A percentile compares a stretch with the other conserved stretches of the same genome.
phyloP scores from a whole-genome alignment of 2,888 invertebrate genomes.

The Cynaeus angustus region DNA sequence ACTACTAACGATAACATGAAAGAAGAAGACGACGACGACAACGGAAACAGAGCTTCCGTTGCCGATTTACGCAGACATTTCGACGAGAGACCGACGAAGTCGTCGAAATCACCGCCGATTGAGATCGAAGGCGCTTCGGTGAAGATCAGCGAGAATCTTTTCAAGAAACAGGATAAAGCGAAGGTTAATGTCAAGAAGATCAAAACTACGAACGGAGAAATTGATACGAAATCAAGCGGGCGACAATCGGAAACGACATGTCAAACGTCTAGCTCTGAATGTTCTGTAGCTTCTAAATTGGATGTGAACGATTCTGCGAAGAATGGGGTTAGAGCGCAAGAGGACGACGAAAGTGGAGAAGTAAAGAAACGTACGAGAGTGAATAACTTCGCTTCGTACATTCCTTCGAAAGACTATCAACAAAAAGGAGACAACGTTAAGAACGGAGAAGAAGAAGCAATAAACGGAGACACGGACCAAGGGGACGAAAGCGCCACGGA shows the following conservation, averaged over 20 bases:
- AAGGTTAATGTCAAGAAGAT: slow-evolving; percentile 12
- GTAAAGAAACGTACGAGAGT: slow-evolving; percentile 61
- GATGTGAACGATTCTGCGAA: slow-evolving; percentile 48
- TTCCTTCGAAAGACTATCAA: slow-evolving; percentile 71
- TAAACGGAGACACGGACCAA: slow-evolving; percentile 37
- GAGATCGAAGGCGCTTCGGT: slow-evolving; percentile 33
- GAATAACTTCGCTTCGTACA: slow-evolving; percentile 78
- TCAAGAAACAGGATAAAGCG: slow-evolving; percentile 56
- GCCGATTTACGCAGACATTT: slow-evolving; percentile 75
- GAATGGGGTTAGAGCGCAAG: slow-evolving; percentile 53
- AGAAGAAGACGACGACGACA: slow-evolving; percentile 75
- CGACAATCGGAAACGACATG: slow-evolving; percentile 21
- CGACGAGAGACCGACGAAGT: slow-evolving; percentile 69
- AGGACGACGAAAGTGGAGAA: slow-evolving; percentile 51
- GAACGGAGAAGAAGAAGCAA: slow-evolving; percentile 12
- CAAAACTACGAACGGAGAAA: slow-evolving; percentile 9
- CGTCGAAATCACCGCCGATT: slow-evolving; percentile 59
- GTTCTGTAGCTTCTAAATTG: slow-evolving; percentile 35
- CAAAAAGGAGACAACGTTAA: slow-evolving; percentile 58
- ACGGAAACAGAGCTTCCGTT: slow-evolving; percentile 76
- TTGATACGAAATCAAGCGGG: slow-evolving; percentile 17
- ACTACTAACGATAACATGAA: slow-evolving; percentile 70
- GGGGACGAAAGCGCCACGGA: slow-evolving; percentile 35
- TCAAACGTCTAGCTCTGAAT: slow-evolving; percentile 24
- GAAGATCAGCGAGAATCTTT: slow-evolving; percentile 55